phyloP scores from a whole-genome alignment of 2,888 invertebrate species.

The Mythimna lalbum region DNA sequence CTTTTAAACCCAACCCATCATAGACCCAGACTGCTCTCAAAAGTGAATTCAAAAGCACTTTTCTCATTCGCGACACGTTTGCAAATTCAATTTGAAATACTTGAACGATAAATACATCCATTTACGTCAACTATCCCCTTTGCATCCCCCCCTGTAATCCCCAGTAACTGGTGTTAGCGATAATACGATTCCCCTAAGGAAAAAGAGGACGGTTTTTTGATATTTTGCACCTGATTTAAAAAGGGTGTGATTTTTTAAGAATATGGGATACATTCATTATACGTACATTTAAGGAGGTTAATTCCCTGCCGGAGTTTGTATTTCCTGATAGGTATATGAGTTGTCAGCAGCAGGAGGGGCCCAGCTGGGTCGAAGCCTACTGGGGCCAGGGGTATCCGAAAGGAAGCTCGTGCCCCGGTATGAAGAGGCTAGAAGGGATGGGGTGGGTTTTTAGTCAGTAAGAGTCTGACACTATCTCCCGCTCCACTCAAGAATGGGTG shows the following conservation, averaged over 20 bases:
- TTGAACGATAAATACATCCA: conserved; percentile 56
- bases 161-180: conserved; percentile 48
- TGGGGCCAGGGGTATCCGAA: too few relatives aligned
- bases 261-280: not conserved
- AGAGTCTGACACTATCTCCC: too few relatives aligned
- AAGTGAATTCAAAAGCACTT: conserved; percentile 31
- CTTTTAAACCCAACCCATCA: not conserved
- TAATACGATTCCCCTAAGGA: conserved; percentile 33
- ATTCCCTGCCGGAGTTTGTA: too few relatives aligned
- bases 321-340: too few relatives aligned
- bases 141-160: conserved; percentile 44
- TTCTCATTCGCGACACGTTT: conserved; percentile 45
- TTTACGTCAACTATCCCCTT: conserved; percentile 45
- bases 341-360: too few relatives aligned
- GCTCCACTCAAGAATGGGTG: too few relatives aligned
- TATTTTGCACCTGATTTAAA: conserved; percentile 60
- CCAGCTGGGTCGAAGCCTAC: too few relatives aligned
- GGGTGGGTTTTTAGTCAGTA: too few relatives aligned
- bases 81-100: conserved; percentile 55
- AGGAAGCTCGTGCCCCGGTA: too few relatives aligned
- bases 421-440: too few relatives aligned
- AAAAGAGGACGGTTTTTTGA: conserved; percentile 42
- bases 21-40: conserved; percentile 1
- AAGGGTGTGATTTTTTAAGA: conserved; percentile 8
- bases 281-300: too few relatives aligned